Evolutionary conservation across 2,888 invertebrate genomes (phyloP), one percentile per base, ranked within the genome.

Genomic region (Aspidiotus destructor): DNA sequence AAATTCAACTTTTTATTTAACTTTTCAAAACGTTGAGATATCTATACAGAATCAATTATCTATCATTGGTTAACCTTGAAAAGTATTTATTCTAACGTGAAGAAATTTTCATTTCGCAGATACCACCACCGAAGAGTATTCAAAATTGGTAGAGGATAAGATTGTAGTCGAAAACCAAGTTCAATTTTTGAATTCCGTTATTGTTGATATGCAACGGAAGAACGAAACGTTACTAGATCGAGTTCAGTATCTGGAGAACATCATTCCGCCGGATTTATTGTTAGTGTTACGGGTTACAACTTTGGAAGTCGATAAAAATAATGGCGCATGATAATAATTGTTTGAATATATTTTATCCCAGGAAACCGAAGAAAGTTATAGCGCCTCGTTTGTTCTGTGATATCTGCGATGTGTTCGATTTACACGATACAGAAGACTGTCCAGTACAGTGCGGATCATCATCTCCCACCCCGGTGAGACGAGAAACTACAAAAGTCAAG

Each of bases 341-440:
- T 5, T 5, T 28, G 28, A 28, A 28, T 3, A 11, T n/a, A 5
- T 57, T n/a, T 57, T 16, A 57, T 54, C 41, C 41, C 7, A 67
- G 67, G 17, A 67, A 67, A 52, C 48, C 67, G 70, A 77, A 77
- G 13, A 77, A 77, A 71, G 74, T 75, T 71, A 74, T 81, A 17
- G 84, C 92, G 3, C 92, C 92, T 55, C 86, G 97, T 40, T 79
- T 89, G 75, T 97, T 92, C 82, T 98, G 97, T 82, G 97, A 98
- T 82, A 97, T 96, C 75, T 98, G 97, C 79, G 97, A 97, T 80
- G 84, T 86, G 77, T 98, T 97, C 80, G 97, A 98, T 80, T 81
- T 87, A 69, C 98, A 98, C 77, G 96, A 98, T 78, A 98, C 97
- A 0, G 97, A 97, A 78, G 97, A 98, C 76, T 98, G 97, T 77